Percentiles rank a stretch among this genome's conserved stretches.
Conservation (phyloP, 2,797 vertebrate species). For the Orestias chungarensis region DNA sequence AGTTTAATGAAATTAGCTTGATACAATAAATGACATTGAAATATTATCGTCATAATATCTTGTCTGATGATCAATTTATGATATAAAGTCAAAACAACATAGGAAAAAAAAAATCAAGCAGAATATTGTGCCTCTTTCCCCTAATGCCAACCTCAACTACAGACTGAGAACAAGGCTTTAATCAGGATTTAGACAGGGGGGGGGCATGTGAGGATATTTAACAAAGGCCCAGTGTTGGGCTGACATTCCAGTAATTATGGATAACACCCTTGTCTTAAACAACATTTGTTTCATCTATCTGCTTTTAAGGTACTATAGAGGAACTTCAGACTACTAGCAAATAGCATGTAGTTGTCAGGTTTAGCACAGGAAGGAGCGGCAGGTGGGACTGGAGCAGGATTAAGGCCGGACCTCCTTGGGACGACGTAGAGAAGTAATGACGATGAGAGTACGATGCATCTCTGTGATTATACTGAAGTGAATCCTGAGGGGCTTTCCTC, state of each 20-base stretch:
- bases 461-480: slow-evolving; percentile 59
- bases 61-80: neutral
- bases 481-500: slow-evolving; percentile 62
- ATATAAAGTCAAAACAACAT: neutral
- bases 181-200: slow-evolving; percentile 62
- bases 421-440: slow-evolving; percentile 53
- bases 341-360: slow-evolving; percentile 23
- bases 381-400: slow-evolving; percentile 64
- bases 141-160: slow-evolving; percentile 29
- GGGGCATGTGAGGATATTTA: slow-evolving; percentile 51
- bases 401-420: slow-evolving; percentile 66
- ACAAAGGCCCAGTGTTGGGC: slow-evolving; percentile 62
- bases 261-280: slow-evolving; percentile 34
- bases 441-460: slow-evolving; percentile 60
- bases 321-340: slow-evolving; percentile 19
- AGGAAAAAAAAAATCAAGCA: neutral
- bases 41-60: neutral
- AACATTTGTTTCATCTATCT: slow-evolving; percentile 55
- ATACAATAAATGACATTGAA: neutral
- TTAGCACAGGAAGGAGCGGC: slow-evolving; percentile 45
- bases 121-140: slow-evolving; percentile 29
- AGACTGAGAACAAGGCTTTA: slow-evolving; percentile 64
- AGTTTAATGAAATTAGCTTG: neutral
- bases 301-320: slow-evolving; percentile 39
- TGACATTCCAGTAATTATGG: slow-evolving; percentile 62